Base-by-base conservation (phyloP, 2,888 invertebrate species). In the Ditula angustiorana region DNA sequence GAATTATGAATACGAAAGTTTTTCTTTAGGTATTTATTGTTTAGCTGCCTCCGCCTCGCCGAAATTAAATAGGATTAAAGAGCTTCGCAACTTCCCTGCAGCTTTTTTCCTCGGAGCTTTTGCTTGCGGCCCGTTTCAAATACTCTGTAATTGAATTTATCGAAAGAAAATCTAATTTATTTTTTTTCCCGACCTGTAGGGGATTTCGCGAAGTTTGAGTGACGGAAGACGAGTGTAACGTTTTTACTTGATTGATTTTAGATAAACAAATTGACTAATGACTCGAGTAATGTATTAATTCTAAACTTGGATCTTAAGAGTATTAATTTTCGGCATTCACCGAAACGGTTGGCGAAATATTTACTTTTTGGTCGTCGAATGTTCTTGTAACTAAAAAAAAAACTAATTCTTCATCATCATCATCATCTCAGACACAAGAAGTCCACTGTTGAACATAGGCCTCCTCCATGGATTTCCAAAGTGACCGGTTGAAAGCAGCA, bases 11-110 rank as follows among this genome's bases (percentile, higher is more conserved):
- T 58, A 64, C 63, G 57, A 64, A 64, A 64, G 46, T 64, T 63
- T 64, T 62, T 61, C 28, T 58, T 58, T 64, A 64, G 52, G 58
- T 64, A 64, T 64, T 64, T 64, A 64, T 64, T 64, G 63, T 58
- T 64, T 64, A 64, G 58, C 52, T 46, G 56, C 56, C 62, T 19
- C 47, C 47, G 58, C 58, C n/a, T 19, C 21, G 46, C 19, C 49
- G 35, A 64, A 64, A 64, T 64, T 64, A 64, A 64, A 64, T 52
- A 64, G 63, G 63, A 64, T 64, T 64, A 64, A 64, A 58, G 63
- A 58, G 58, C 63, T 58, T 52, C 44, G 13, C 56, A 64, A 64
- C 23, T 64, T 52, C 28, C 41, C 41, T 37, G 47, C n/a, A 44
- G 44, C 53, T 46, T 56, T 50, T 55, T 44, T 44, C 50, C 63